Base-by-base conservation (phyloP, 2,888 invertebrate genomes). In the Epistrophe grossulariae region DNA sequence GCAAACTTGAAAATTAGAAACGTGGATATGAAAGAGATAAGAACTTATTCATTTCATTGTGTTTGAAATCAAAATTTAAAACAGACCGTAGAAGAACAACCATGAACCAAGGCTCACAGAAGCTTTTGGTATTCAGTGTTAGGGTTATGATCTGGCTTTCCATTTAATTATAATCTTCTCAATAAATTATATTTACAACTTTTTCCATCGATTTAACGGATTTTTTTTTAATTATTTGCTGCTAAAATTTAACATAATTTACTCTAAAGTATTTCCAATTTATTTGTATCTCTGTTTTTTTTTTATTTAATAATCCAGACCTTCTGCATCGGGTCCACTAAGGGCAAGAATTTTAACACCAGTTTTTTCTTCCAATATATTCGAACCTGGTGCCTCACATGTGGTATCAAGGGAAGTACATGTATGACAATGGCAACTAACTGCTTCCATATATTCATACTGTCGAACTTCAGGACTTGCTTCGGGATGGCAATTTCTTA, bases 401-500 rank as follows among this genome's bases (percentile, higher is more conserved):
- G 95, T 96, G 4, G 96, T 96, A 90, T 95, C 94, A 24, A 95
- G 94, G 0, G 95, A 94, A 88, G 95, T 94, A 92, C 96, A 97
- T 24, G 94, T 93, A 83, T 95, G 94, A 90, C 98, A 98, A 89
- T 95, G 95, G 91, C 98, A 98, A 70, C 95, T 94, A 3, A 94
- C 94, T 5, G 98, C 97, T 91, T 97, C 97, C 89, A 96, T 94
- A 90, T 96, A 97, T 89, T 43, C 43, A 43, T 43, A 43, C 13
- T 43, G 43, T 6, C 43, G 43, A 43, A 43, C 15, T 43, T 43
- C 43, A 43, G 15, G 43, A 43, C 43, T 43, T 43, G 43, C 43
- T 15, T 43, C 43, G 15, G 43, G 43, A 43, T 43, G 43, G 9
- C 43, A 43, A 43, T 43, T 43, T 15, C 15, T 13, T 0, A 43